A percentile compares a stretch with the other conserved stretches of the same genome.
Conservation (phyloP, 2,113 vertebrate species). For the Okapia johnstoni region DNA sequence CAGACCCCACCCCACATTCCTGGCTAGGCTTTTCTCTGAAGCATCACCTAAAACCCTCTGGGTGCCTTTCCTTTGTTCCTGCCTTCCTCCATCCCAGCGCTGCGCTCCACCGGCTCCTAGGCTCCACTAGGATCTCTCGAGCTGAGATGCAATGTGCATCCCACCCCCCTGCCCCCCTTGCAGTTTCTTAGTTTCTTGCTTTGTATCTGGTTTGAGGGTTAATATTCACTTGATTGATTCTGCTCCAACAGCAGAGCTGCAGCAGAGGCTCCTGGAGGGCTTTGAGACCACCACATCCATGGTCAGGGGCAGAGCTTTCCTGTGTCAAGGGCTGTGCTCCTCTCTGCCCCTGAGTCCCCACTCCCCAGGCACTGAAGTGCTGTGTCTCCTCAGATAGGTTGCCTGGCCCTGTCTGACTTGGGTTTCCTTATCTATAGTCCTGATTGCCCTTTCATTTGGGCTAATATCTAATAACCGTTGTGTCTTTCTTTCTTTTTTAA, state of each 20-base stretch:
- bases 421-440: neutral
- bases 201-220: neutral
- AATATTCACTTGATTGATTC: neutral
- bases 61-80: neutral
- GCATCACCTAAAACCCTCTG: neutral
- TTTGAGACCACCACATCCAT: neutral
- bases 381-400: neutral
- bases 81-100: neutral
- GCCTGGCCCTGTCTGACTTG: neutral
- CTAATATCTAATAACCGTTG: neutral
- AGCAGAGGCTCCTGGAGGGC: neutral
- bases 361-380: neutral
- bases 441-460: neutral
- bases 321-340: neutral
- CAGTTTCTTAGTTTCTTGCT: neutral
- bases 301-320: neutral
- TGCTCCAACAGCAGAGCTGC: neutral
- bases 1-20: neutral
- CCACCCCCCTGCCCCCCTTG: neutral
- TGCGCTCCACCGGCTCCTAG: neutral
- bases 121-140: neutral
- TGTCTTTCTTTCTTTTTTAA: neutral
- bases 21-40: neutral
- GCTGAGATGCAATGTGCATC: neutral
- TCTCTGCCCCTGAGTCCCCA: neutral